Evolutionary conservation across 2,888 invertebrate species (phyloP).

Genomic region (Pantelozetes paolii): DNA sequence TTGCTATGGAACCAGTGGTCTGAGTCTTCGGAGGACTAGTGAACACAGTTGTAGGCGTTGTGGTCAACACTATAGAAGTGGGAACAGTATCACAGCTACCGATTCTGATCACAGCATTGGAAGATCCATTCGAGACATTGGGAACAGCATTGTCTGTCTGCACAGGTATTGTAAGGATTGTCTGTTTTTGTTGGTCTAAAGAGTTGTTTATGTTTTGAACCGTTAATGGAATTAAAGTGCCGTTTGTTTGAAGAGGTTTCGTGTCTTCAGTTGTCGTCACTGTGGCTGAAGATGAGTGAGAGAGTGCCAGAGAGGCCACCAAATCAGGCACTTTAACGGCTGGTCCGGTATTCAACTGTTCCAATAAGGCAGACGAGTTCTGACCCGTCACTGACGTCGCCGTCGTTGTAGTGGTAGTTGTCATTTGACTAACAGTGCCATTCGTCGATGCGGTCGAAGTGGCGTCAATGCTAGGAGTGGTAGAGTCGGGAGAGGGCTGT

Average conservation of each 20-base stretch:
- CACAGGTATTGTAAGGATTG: slow-evolving; percentile 36
- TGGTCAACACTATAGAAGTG: slow-evolving; percentile 22
- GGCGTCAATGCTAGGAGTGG: slow-evolving; percentile 43
- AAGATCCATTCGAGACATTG: slow-evolving; percentile 21
- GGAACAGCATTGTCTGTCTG: slow-evolving; percentile 15
- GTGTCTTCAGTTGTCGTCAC: slow-evolving; percentile 24
- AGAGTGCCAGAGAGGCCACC: slow-evolving; percentile 23
- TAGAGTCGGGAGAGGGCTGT: slow-evolving; percentile 44
- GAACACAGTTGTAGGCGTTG: slow-evolving; percentile 29
- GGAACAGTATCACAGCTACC: slow-evolving; percentile 35
- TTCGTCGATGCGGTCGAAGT: slow-evolving; percentile 41
- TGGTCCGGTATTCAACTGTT: slow-evolving; percentile 47
- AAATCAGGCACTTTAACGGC: slow-evolving; percentile 44
- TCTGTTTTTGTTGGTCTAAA: slow-evolving; percentile 38
- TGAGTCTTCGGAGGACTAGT: slow-evolving; percentile 39
- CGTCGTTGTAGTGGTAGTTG: not conserved
- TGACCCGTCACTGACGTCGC: slow-evolving; percentile 38
- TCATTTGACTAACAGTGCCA: slow-evolving; percentile 14
- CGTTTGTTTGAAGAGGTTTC: slow-evolving; percentile 34
- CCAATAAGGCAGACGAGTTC: slow-evolving; percentile 46
- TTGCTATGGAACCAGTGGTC: slow-evolving; percentile 21
- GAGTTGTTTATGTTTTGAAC: slow-evolving; percentile 45
- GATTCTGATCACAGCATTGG: slow-evolving; percentile 33
- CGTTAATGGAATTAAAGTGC: slow-evolving; percentile 46
- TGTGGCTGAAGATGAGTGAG: not conserved